A percentile compares a stretch with the other conserved stretches of the same genome.
Evolutionary conservation across 1,140 invertebrate genomes (phyloP).

Genomic region (Drosophila busckii): DNA sequence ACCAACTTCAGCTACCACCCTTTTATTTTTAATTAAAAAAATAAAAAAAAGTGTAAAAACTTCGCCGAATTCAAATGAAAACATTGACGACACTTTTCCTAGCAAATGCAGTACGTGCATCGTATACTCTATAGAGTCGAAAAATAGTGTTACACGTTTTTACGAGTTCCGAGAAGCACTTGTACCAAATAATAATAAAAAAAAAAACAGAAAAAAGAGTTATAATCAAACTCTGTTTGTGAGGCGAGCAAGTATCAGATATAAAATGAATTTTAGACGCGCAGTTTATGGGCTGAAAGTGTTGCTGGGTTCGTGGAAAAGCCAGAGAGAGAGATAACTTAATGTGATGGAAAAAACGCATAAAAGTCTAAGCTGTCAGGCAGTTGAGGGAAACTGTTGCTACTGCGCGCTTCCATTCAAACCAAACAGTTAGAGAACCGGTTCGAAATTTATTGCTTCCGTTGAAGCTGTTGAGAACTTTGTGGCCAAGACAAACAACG

Average conservation of each 20-base stretch:
- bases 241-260: too few relatives aligned
- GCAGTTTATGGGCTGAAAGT: constrained; percentile 3
- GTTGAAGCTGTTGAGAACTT: constrained; percentile 23
- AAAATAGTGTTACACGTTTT: constrained; percentile 55
- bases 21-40: too few relatives aligned
- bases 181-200: too few relatives aligned
- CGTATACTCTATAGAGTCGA: constrained; percentile 22
- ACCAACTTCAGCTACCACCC: too few relatives aligned
- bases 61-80: constrained; percentile 42
- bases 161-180: constrained; percentile 46
- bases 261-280: constrained; percentile 45
- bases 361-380: constrained; percentile 14
- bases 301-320: constrained; percentile 46
- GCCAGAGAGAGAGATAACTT: constrained; percentile 11
- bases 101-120: constrained; percentile 53
- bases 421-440: constrained; percentile 40
- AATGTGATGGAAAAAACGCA: constrained; percentile 27
- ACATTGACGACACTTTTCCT: constrained; percentile 42
- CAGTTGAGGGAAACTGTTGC: constrained; percentile 7
- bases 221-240: constrained; percentile 46
- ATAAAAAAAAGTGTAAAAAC: constrained; percentile 40
- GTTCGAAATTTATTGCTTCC: constrained; percentile 60
- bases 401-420: too few relatives aligned
- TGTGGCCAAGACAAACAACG: background rate
- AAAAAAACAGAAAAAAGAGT: constrained; percentile 49